These are phyloP conservation scores for Carposina sasakii DNA, from an alignment of 1,140 invertebrate species.

Conservation along the genomic window DNA sequence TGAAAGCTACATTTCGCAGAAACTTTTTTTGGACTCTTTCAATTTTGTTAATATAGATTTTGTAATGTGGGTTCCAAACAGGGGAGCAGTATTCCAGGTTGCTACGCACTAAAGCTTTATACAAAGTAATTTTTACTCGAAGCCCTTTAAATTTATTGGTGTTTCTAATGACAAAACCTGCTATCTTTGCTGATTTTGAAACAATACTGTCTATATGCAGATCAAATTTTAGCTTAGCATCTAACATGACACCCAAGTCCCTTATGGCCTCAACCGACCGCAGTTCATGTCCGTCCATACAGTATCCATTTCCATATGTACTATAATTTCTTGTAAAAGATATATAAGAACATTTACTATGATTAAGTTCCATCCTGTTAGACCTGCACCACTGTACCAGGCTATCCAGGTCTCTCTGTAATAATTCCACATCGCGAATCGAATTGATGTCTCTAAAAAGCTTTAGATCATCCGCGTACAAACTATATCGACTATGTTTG, in stretches of 20 bases:
- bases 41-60: no score
- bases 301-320: neutral
- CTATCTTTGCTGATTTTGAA: no score
- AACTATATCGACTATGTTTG: neutral
- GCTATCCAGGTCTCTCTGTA: neutral
- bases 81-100: no score
- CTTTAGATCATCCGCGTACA: slow-evolving; percentile 3
- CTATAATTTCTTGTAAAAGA: neutral
- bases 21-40: no score
- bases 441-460: neutral
- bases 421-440: neutral
- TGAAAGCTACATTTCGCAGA: no score
- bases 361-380: neutral
- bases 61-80: no score
- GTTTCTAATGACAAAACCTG: no score
- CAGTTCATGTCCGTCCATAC: neutral
- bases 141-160: no score
- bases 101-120: no score
- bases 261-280: neutral
- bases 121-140: no score
- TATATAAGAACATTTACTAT: neutral
- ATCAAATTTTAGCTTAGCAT: neutral
- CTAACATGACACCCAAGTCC: neutral
- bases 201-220: no score
- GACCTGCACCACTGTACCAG: neutral